Conservation (phyloP, 2,113 vertebrate genomes). For the Psammodynastes pulverulentus region DNA sequence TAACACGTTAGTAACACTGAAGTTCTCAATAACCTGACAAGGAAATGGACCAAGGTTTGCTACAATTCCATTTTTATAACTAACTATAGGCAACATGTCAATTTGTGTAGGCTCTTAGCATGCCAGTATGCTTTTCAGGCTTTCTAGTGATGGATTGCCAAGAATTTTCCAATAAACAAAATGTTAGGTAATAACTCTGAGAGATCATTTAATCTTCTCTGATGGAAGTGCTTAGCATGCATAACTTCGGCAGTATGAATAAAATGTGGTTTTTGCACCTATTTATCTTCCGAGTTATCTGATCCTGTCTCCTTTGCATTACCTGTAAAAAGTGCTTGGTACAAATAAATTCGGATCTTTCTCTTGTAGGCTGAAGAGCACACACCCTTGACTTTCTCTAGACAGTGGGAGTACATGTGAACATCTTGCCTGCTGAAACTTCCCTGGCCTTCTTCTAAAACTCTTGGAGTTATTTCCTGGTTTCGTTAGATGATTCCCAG, state of each 20-base stretch:
- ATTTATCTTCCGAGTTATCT: background rate
- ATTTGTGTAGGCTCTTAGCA: background rate
- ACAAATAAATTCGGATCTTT: background rate
- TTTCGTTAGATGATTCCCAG: background rate
- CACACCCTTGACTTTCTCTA: background rate
- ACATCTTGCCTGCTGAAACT: background rate
- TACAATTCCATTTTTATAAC: background rate
- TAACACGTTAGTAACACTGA: background rate
- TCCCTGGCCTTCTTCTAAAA: background rate
- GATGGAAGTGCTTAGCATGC: background rate
- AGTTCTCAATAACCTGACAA: background rate
- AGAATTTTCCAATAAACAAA: background rate
- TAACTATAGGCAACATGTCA: background rate
- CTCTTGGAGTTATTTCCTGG: background rate
- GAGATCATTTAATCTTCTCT: background rate
- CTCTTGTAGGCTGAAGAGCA: background rate
- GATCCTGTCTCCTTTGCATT: background rate
- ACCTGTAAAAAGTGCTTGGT: background rate
- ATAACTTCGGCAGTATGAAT: background rate
- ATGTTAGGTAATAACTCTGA: background rate
- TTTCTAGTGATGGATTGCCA: background rate
- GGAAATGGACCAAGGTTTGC: background rate
- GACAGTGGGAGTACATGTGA: background rate
- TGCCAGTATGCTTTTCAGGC: background rate
- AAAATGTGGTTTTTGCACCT: conserved; percentile 15